Evolutionary conservation across 2,797 vertebrate species (phyloP).

Genomic region (Hoplostethus atlanticus): DNA sequence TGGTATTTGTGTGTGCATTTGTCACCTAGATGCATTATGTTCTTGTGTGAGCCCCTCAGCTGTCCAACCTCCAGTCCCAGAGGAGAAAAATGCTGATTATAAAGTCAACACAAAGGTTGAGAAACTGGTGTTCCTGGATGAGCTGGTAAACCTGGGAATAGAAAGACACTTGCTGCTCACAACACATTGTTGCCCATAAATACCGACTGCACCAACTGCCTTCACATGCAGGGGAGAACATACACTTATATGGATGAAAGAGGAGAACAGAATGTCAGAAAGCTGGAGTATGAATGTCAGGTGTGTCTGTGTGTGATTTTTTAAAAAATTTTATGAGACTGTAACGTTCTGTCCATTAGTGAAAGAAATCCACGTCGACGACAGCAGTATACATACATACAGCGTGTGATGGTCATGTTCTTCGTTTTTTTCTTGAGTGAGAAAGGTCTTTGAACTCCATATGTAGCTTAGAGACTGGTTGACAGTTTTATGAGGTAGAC

Average conservation of each 20-base stretch:
- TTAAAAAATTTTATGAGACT: conserved; percentile 1
- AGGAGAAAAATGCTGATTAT: conserved; percentile 55
- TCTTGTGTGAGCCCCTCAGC: conserved; percentile 48
- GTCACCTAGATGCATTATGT: conserved; percentile 6
- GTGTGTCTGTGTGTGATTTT: conserved; percentile 2
- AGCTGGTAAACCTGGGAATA: conserved; percentile 60
- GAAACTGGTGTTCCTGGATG: conserved; percentile 10
- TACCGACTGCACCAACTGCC: conserved; percentile 61
- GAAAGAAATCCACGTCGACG: not conserved
- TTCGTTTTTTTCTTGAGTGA: not conserved
- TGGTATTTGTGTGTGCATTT: conserved; percentile 30
- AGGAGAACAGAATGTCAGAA: not conserved
- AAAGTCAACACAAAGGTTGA: conserved; percentile 40
- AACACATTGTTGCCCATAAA: conserved; percentile 60
- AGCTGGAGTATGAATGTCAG: conserved; percentile 15
- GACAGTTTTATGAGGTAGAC: conserved; percentile 41
- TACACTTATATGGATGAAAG: conserved; percentile 8
- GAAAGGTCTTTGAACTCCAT: not conserved
- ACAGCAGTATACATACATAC: not conserved
- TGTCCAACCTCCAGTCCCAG: conserved; percentile 41
- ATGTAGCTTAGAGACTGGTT: conserved; percentile 37
- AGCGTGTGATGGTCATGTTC: not conserved
- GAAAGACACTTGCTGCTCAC: conserved; percentile 51
- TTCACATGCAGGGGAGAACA: conserved; percentile 35
- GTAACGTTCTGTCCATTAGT: conserved; percentile 3